phyloP scores from a whole-genome alignment of 2,113 vertebrate genomes.

The Nyctibius bracteatus region DNA sequence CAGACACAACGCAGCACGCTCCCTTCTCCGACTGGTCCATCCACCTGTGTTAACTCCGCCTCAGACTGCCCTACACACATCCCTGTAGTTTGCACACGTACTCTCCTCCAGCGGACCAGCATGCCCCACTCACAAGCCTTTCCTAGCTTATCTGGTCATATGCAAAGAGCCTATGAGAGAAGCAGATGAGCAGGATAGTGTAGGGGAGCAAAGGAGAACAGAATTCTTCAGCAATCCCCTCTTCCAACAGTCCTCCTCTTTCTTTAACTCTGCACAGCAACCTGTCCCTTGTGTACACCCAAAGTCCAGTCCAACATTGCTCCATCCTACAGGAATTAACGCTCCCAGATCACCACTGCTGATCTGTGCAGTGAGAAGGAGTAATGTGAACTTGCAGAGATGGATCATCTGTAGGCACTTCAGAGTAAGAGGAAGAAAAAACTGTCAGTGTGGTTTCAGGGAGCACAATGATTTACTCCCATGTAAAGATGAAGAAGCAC shows the following conservation, averaged over 20 bases:
- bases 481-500: not conserved
- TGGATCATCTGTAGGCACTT: not conserved
- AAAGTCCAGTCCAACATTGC: not conserved
- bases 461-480: not conserved
- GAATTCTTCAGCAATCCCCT: not conserved
- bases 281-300: not conserved
- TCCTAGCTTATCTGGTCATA: not conserved
- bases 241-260: not conserved
- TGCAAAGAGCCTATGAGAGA: not conserved
- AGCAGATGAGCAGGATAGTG: not conserved
- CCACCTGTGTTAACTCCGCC: not conserved
- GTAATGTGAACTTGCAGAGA: not conserved
- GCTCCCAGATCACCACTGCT: not conserved
- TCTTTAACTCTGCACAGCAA: not conserved
- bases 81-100: not conserved
- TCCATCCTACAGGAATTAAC: not conserved
- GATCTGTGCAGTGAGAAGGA: not conserved
- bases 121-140: not conserved
- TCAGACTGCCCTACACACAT: not conserved
- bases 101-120: not conserved
- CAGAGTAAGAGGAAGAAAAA: not conserved
- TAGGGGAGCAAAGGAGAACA: not conserved
- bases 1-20: accelerated
- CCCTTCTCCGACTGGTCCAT: not conserved
- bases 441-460: not conserved